Conservation (phyloP, 37 sponge, comb jelly and placozoan genomes). For the Cladorhizidae sp. region DNA sequence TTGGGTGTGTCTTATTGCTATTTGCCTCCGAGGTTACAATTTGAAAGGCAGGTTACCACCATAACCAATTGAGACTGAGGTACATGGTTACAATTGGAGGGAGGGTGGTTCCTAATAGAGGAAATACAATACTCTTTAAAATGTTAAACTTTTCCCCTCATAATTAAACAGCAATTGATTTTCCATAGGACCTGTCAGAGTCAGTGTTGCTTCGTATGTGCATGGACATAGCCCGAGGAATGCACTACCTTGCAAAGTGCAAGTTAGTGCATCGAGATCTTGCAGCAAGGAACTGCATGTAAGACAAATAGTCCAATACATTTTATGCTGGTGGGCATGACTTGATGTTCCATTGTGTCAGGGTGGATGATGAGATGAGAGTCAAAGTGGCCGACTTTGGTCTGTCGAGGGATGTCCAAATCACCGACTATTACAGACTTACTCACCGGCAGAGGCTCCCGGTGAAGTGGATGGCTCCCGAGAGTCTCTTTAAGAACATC, state of each 20-base stretch:
- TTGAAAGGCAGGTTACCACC: not conserved
- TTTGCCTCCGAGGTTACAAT: no score
- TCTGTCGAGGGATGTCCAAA: conserved; percentile 39
- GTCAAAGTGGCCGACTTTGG: conserved; percentile 69
- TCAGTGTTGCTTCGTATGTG: conserved; percentile 20
- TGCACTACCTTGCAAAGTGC: conserved; percentile 42
- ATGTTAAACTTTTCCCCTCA: not conserved
- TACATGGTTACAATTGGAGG: no score
- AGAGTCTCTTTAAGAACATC: conserved; percentile 50
- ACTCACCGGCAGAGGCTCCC: conserved; percentile 30
- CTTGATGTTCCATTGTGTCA: not conserved
- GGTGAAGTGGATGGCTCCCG: conserved; percentile 64
- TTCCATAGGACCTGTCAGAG: conserved; percentile 16
- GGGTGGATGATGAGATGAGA: conserved; percentile 47
- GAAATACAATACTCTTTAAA: not conserved
- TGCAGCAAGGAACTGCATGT: conserved; percentile 67
- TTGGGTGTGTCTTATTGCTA: no score
- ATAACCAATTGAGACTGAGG: not conserved
- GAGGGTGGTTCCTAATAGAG: no score
- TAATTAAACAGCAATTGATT: not conserved
- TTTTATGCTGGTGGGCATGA: not conserved
- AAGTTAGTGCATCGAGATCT: conserved; percentile 57
- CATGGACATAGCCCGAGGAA: conserved; percentile 56
- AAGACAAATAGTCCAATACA: not conserved
- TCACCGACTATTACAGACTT: conserved; percentile 37